Evolutionary conservation across 2,888 invertebrate genomes (phyloP).

Genomic region (Salticus scenicus): DNA sequence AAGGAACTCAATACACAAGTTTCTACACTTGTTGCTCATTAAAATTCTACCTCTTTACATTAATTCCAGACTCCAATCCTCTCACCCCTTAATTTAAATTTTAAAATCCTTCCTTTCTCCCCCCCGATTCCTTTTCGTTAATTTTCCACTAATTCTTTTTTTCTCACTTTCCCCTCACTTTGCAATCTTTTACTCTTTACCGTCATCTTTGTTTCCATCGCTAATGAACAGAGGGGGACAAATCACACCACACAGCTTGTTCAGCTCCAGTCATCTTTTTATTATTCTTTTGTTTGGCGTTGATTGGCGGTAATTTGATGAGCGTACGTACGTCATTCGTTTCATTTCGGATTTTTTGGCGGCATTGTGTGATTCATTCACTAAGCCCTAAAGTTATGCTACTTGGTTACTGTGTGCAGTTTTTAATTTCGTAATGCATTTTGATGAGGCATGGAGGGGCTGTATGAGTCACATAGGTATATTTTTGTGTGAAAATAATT

Average conservation of each 20-base stretch:
- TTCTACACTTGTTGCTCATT: not conserved
- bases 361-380: constrained; percentile 4
- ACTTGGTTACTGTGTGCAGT: not conserved
- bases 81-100: constrained; percentile 2
- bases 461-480: not conserved
- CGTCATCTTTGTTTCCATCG: constrained; percentile 58
- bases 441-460: not conserved
- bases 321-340: constrained; percentile 43
- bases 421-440: constrained; percentile 9
- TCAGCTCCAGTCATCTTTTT: constrained; percentile 40
- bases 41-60: not conserved
- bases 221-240: constrained; percentile 60
- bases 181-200: constrained; percentile 21
- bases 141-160: not conserved
- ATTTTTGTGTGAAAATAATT: not conserved
- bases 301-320: constrained; percentile 56
- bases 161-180: not conserved
- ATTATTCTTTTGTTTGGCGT: constrained; percentile 32
- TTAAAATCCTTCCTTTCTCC: not conserved
- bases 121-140: not conserved
- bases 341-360: not conserved
- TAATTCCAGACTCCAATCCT: too few relatives aligned
- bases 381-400: not conserved
- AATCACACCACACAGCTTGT: constrained; percentile 61
- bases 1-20: too few relatives aligned